A percentile compares a stretch with the other conserved stretches of the same genome.
These are phyloP conservation scores for Diaprepes abbreviatus DNA, from an alignment of 2,888 invertebrate genomes.

Conservation along the genomic window DNA sequence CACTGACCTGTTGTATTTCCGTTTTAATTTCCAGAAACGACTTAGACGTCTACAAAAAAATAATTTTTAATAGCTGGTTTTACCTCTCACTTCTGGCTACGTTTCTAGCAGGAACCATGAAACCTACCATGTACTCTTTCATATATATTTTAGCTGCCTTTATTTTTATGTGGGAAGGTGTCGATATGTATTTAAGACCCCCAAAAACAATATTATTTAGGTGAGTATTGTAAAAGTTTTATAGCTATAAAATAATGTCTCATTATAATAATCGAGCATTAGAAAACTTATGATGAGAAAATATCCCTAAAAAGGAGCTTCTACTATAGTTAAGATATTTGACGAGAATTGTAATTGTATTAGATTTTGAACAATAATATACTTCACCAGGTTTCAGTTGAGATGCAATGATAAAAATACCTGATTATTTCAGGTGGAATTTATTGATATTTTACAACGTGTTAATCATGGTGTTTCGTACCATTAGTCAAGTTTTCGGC, in stretches of 20 bases:
- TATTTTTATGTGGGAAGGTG: conserved; percentile 38
- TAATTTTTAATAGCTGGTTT: conserved; percentile 35
- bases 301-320: too few relatives aligned
- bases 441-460: conserved; percentile 38
- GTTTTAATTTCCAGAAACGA: conserved; percentile 30
- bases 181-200: conserved; percentile 37
- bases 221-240: too few relatives aligned
- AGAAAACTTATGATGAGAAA: too few relatives aligned
- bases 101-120: conserved; percentile 38
- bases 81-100: conserved; percentile 27
- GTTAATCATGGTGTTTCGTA: conserved; percentile 29
- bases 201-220: conserved; percentile 23
- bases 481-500: conserved; percentile 36
- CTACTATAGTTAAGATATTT: too few relatives aligned
- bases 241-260: too few relatives aligned
- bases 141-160: conserved; percentile 38
- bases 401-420: not conserved
- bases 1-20: too few relatives aligned
- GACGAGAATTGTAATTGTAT: too few relatives aligned
- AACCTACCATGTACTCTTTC: conserved; percentile 36
- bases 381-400: not conserved
- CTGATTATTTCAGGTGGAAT: conserved; percentile 38
- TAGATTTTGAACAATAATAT: not conserved
- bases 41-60: conserved; percentile 37
- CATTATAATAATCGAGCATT: too few relatives aligned